Base-by-base conservation (phyloP, 2,113 vertebrate genomes). In the Xiphorhynchus elegans region DNA sequence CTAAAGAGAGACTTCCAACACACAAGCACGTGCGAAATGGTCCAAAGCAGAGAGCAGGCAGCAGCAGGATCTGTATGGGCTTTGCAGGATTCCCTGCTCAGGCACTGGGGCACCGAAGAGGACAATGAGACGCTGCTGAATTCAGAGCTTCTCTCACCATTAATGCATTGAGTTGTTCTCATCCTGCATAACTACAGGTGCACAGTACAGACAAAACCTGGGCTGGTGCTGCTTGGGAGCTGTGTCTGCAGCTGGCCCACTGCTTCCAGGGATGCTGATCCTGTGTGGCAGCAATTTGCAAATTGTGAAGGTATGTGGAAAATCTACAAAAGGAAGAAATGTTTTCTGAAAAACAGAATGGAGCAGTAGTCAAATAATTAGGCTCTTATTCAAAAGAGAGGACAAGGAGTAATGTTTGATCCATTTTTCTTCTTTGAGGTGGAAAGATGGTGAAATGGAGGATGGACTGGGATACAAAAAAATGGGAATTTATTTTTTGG, bases 21-120 rank as follows among this genome's bases (percentile, higher is more conserved):
- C 28, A n/a, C 25, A 49, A 55, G 31, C 0, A 0, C 21, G 18
- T 1, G 9, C 49, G 19, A 69, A 91, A 37, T 11, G 11, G n/a
- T n/a, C 44, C 40, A 49, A 82, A 53, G 19, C 3, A 7, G 49
- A 42, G 23, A 49, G 31, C 1, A 49, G 39, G 73, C 3, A 3
- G 42, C 3, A 1, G 55, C n/a, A 81, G 47, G 59, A 35, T 64
- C 49, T 67, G 11, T 3, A 28, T 52, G 20, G 35, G 17, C 17
- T 76, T 46, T n/a, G 44, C 67, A 95, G 67, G 31, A 62, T 58
- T 86, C 69, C n/a, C n/a, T 9, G 3, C 26, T 56, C 3, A 2
- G 80, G 29, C 0, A 7, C 12, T 52, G 52, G 74, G 59, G 35
- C 42, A 69, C 25, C 33, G 5, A 18, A 52, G 52, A 74, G 18